These are phyloP conservation scores for Staurois parvus DNA, from an alignment of 2,797 vertebrate species.

Conservation along the genomic window DNA sequence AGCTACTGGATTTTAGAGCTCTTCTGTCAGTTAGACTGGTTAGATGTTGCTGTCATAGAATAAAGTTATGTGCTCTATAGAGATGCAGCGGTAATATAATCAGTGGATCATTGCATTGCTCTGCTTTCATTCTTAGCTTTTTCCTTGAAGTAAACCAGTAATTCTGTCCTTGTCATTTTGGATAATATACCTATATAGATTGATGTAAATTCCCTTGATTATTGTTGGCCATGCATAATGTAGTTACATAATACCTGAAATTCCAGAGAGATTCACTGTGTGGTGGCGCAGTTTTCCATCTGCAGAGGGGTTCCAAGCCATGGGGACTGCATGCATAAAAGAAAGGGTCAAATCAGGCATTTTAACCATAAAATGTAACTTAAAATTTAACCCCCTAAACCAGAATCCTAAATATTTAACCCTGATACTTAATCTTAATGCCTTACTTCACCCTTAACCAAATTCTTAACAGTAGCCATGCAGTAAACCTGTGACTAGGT, in stretches of 20 bases:
- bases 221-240: background rate
- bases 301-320: no score
- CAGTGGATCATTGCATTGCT: background rate
- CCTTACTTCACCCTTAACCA: no score
- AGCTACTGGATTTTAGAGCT: background rate
- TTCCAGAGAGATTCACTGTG: background rate
- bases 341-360: no score
- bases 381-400: no score
- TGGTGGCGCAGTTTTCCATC: no score
- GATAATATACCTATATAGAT: background rate
- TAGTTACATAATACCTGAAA: background rate
- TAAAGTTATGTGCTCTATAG: background rate
- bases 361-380: no score
- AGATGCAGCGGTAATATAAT: background rate
- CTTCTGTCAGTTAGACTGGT: no score
- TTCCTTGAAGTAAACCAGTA: conserved; percentile 2
- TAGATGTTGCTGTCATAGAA: background rate
- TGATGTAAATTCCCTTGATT: background rate
- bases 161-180: background rate
- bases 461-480: no score
- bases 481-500: no score
- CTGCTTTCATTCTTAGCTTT: background rate
- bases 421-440: no score
- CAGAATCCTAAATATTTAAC: no score
- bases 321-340: no score